phyloP scores from a whole-genome alignment of 2,797 vertebrate genomes.

The Apogon hyalosoma region DNA sequence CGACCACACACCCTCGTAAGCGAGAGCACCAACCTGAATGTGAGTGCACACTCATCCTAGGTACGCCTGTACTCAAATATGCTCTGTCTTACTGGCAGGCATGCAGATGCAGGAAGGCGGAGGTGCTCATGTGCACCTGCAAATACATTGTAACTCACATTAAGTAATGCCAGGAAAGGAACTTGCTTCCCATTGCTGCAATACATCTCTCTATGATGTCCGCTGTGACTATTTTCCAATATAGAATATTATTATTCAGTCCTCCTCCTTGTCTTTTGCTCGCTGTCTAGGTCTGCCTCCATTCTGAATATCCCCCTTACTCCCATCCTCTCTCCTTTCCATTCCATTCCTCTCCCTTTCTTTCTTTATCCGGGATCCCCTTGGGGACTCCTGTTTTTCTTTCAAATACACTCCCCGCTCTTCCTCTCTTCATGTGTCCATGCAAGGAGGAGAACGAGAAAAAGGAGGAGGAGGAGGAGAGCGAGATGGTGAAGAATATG shows the following conservation, averaged over 20 bases:
- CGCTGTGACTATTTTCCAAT: conserved; percentile 74
- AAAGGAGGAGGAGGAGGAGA: conserved; percentile 63
- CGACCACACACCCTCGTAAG: conserved; percentile 71
- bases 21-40: conserved; percentile 47
- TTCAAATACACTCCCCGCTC: conserved; percentile 83
- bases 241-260: conserved; percentile 82
- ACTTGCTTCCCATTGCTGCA: conserved; percentile 74
- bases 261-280: conserved; percentile 83
- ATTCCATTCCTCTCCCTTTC: conserved; percentile 72
- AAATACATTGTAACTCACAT: conserved; percentile 15
- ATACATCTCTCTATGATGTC: conserved; percentile 88
- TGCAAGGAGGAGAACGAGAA: conserved; percentile 71
- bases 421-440: conserved; percentile 81
- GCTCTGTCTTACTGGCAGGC: conserved; percentile 53
- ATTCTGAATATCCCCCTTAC: conserved; percentile 59
- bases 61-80: conserved; percentile 48
- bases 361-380: conserved; percentile 79
- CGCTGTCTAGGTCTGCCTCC: conserved; percentile 74
- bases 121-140: conserved; percentile 39
- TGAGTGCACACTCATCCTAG: conserved; percentile 48
- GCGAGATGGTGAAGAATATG: conserved; percentile 68
- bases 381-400: conserved; percentile 84
- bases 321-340: conserved; percentile 72
- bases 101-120: conserved; percentile 18
- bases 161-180: conserved; percentile 44